Evolutionary conservation across 2,113 vertebrate species (phyloP).

Genomic region (Oostethus manadensis): DNA sequence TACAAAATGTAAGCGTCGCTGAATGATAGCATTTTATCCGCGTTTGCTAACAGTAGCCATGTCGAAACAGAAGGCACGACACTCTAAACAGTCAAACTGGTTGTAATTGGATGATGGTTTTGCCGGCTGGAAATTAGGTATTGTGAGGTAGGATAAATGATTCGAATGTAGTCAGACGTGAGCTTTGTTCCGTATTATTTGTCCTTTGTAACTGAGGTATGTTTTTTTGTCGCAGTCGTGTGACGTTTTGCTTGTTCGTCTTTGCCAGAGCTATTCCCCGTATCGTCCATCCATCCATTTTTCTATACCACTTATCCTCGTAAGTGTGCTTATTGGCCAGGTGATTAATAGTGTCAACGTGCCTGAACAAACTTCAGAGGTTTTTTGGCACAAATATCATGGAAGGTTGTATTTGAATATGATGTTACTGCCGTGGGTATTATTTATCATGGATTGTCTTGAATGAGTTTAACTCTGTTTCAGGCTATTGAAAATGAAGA

Average conservation of each 20-base stretch:
- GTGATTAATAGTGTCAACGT: neutral
- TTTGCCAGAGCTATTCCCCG: neutral
- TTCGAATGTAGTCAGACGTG: neutral
- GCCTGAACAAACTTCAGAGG: no score
- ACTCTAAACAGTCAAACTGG: no score
- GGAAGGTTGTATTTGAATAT: no score
- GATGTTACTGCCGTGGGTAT: neutral
- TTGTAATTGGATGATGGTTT: neutral
- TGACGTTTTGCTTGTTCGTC: neutral
- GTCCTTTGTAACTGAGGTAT: neutral
- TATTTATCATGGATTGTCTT: no score
- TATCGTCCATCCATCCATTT: no score
- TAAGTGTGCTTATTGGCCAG: neutral
- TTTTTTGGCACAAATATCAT: no score
- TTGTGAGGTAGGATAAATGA: neutral
- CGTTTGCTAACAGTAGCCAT: no score
- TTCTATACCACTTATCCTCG: no score
- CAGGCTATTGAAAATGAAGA: slow-evolving; percentile 94
- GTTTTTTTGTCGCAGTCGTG: neutral
- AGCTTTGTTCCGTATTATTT: neutral
- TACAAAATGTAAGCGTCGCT: no score
- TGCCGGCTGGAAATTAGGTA: neutral
- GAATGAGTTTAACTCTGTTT: slow-evolving; percentile 22
- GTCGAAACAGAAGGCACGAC: no score
- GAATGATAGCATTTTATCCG: no score